Conservation (phyloP, 1,140 invertebrate genomes). For the Rhopalosiphum padi region DNA sequence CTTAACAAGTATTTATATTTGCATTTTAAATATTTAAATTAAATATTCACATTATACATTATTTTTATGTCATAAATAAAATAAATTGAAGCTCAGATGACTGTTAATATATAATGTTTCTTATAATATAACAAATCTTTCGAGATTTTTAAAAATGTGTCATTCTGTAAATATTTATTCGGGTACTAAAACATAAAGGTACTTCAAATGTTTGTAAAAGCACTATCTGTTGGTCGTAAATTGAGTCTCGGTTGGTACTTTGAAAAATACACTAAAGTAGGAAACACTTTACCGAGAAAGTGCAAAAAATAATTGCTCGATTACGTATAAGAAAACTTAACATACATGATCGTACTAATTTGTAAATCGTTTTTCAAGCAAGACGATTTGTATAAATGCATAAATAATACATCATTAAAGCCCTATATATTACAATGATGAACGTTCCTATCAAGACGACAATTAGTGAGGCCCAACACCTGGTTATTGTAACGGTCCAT, state of each 20-base stretch:
- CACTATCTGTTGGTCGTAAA: neutral
- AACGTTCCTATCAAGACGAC: neutral
- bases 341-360: neutral
- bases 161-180: neutral
- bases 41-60: too few relatives aligned
- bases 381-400: neutral
- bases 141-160: too few relatives aligned
- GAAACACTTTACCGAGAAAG: neutral
- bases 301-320: neutral
- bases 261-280: neutral
- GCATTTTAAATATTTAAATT: neutral
- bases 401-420: neutral
- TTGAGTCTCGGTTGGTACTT: neutral
- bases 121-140: too few relatives aligned
- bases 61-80: too few relatives aligned
- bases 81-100: too few relatives aligned
- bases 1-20: too few relatives aligned
- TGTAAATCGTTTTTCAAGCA: neutral
- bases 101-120: too few relatives aligned
- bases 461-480: neutral
- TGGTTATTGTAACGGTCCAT: neutral
- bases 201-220: neutral
- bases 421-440: neutral
- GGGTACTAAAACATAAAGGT: neutral
- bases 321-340: neutral